Conservation (phyloP, 2,113 vertebrate species). For the Chaetura pelagica region DNA sequence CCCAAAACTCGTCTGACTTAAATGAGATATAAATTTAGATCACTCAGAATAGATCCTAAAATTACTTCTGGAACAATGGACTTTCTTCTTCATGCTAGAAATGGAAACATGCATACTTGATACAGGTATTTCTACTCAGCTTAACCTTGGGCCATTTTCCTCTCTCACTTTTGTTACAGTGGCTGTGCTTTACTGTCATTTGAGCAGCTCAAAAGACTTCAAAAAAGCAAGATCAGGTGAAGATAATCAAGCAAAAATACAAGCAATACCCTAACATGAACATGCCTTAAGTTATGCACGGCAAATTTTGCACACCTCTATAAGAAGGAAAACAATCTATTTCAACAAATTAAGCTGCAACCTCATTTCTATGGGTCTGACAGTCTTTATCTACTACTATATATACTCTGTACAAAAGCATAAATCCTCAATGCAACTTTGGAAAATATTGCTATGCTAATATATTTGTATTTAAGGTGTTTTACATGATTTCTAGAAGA, state of each 20-base stretch:
- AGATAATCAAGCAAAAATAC: neutral
- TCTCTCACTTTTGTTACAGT: constrained; percentile 44
- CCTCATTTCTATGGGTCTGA: neutral
- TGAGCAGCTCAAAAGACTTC: constrained; percentile 50
- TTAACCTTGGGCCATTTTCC: neutral
- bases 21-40: neutral
- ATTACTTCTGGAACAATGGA: neutral
- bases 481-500: neutral
- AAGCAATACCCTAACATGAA: neutral
- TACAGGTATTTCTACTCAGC: neutral
- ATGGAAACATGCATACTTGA: neutral
- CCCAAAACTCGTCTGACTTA: neutral
- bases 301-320: neutral
- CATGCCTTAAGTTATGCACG: constrained; percentile 12
- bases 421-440: neutral
- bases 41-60: neutral
- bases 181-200: constrained; percentile 78
- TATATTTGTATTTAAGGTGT: neutral
- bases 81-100: neutral
- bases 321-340: neutral
- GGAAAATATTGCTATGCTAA: neutral
- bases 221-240: neutral
- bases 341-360: neutral
- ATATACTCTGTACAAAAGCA: neutral
- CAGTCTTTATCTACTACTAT: neutral